phyloP scores from a whole-genome alignment of 1,140 invertebrate species.

The Rhizoglyphus robini region DNA sequence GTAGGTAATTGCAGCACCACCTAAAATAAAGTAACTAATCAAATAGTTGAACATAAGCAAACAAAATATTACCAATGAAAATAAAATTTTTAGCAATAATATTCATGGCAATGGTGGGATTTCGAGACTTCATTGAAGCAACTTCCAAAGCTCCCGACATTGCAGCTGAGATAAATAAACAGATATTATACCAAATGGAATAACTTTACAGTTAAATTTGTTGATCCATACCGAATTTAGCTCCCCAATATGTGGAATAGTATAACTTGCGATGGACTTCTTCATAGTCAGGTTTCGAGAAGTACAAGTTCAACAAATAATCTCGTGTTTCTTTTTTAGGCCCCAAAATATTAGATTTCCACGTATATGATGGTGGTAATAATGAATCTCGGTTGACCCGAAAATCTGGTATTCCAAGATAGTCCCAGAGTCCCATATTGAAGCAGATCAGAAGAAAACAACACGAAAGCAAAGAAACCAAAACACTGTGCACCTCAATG shows the following conservation, averaged over 20 bases:
- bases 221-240: not conserved
- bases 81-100: not conserved
- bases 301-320: not conserved
- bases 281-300: not conserved
- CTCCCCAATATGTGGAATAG: not conserved
- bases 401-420: slow-evolving; percentile 6
- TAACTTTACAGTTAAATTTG: not conserved
- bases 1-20: not conserved
- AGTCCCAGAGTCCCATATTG: no score
- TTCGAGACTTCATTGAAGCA: not conserved
- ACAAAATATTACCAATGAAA: not conserved
- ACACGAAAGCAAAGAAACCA: not conserved
- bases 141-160: not conserved
- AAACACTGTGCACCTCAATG: not conserved
- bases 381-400: not conserved
- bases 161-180: not conserved
- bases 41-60: not conserved
- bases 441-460: not conserved
- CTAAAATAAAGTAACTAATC: not conserved
- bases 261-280: not conserved
- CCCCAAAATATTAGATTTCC: not conserved
- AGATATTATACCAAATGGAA: not conserved
- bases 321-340: not conserved
- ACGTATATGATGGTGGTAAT: not conserved
- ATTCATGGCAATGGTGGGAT: not conserved